A percentile compares a stretch with the other conserved stretches of the same genome.
Evolutionary conservation across 2,797 vertebrate genomes (phyloP).

Genomic region (Rhabdophis nuchalis): DNA sequence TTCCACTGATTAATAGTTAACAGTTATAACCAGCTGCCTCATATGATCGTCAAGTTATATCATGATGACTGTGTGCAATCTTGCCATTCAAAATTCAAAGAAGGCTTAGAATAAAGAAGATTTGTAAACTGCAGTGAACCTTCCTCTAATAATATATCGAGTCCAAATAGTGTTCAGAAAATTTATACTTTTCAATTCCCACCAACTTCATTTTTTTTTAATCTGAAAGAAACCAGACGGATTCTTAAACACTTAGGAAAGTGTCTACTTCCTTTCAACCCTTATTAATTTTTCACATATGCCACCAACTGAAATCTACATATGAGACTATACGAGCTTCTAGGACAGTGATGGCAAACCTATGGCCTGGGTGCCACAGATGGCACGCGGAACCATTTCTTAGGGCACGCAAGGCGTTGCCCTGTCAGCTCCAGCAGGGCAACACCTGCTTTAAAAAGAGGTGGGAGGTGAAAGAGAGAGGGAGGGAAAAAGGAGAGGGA

Average conservation of each 20-base stretch:
- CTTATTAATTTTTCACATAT: slow-evolving; percentile 36
- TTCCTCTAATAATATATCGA: slow-evolving; percentile 18
- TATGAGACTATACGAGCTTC: not conserved
- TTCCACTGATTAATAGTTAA: not conserved
- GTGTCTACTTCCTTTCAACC: slow-evolving; percentile 19
- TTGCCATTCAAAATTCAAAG: not conserved
- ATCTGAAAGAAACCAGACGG: slow-evolving; percentile 11
- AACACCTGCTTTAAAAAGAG: too few species aligned
- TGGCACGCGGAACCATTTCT: too few species aligned
- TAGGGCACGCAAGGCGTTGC: too few species aligned
- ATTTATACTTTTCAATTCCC: slow-evolving; percentile 11
- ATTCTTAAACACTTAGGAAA: slow-evolving; percentile 32
- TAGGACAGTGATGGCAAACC: too few species aligned
- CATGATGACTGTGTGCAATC: slow-evolving; percentile 1
- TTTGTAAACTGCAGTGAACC: not conserved
- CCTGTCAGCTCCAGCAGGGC: too few species aligned
- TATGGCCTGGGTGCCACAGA: too few species aligned
- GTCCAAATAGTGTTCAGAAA: not conserved
- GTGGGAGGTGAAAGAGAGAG: too few species aligned
- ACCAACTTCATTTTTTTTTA: not conserved
- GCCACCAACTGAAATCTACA: not conserved
- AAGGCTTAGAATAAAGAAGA: not conserved
- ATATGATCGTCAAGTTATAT: slow-evolving; percentile 19
- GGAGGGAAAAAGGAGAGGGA: too few species aligned
- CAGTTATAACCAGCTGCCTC: not conserved